phyloP scores from a whole-genome alignment of 1,140 invertebrate species.

The Helicoverpa zea region DNA sequence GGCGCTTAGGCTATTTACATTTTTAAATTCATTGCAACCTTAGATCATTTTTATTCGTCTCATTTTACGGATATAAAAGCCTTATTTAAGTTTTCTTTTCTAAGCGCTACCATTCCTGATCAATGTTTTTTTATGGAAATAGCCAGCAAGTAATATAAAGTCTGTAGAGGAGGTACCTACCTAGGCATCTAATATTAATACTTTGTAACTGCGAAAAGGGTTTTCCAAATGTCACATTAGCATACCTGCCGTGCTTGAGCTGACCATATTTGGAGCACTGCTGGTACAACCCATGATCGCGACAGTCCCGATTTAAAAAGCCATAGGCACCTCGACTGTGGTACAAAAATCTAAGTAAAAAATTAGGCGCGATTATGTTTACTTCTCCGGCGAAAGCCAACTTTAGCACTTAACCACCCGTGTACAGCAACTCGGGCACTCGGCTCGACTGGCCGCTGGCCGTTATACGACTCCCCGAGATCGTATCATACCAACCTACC shows the following conservation, averaged over 20 bases:
- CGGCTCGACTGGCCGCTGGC: conserved; percentile 70
- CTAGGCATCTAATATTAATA: neutral
- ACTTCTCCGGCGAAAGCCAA: conserved; percentile 29
- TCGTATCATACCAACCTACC: conserved; percentile 76
- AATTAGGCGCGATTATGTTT: conserved; percentile 13
- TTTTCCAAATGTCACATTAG: conserved; percentile 54
- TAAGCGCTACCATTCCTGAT: too few relatives aligned
- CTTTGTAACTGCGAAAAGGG: conserved; percentile 18
- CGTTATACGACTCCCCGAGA: conserved; percentile 65
- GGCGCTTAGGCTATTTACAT: too few relatives aligned
- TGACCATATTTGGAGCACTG: conserved; percentile 72
- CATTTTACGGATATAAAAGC: too few relatives aligned
- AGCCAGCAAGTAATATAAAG: neutral
- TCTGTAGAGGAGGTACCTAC: neutral
- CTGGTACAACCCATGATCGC: conserved; percentile 80
- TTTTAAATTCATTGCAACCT: too few relatives aligned
- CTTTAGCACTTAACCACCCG: conserved; percentile 59
- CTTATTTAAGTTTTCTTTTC: too few relatives aligned
- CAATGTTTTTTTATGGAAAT: too few relatives aligned
- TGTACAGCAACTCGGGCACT: conserved; percentile 67
- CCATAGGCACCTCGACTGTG: conserved; percentile 36
- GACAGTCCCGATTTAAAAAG: conserved; percentile 38
- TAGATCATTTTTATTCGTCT: too few relatives aligned
- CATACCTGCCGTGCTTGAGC: conserved; percentile 63
- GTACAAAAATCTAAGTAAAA: neutral